Percentiles rank a stretch among this genome's conserved stretches.
Conservation (phyloP, 2,113 vertebrate genomes). For the Indicator maculatus region DNA sequence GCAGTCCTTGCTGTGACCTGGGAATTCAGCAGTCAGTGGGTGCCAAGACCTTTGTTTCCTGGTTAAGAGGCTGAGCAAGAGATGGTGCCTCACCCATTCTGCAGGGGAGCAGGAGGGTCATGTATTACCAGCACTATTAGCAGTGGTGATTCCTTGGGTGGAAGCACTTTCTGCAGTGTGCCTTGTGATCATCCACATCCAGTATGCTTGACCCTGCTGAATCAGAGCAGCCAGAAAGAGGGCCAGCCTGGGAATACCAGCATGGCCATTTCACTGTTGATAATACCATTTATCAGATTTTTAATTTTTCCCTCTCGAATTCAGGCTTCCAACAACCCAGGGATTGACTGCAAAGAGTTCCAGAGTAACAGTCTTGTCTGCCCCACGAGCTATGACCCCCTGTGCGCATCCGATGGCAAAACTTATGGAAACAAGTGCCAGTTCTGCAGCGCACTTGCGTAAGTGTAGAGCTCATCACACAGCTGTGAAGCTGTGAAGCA, state of each 20-base stretch:
- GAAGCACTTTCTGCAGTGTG: neutral
- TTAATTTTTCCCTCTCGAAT: neutral
- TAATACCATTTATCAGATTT: neutral
- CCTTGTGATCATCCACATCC: neutral
- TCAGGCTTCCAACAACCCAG: neutral
- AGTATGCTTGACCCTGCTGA: neutral
- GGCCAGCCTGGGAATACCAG: neutral
- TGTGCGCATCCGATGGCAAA: slow-evolving; percentile 68
- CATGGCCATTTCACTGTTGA: neutral
- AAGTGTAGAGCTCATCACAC: neutral
- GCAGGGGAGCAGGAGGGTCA: neutral
- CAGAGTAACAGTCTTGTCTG: rapidly evolving
- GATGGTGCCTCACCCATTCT: neutral
- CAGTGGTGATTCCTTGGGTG: neutral
- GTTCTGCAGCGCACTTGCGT: neutral
- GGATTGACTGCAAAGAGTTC: neutral
- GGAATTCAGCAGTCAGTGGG: neutral
- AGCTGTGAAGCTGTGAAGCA: neutral
- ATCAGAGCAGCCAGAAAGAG: neutral
- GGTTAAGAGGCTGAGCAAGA: neutral
- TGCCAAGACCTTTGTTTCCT: neutral
- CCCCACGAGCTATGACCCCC: neutral
- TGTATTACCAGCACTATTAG: neutral
- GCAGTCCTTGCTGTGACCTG: neutral
- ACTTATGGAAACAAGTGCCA: slow-evolving; percentile 63